Conservation (phyloP, 2,797 vertebrate genomes). For the Gambelia wislizenii region DNA sequence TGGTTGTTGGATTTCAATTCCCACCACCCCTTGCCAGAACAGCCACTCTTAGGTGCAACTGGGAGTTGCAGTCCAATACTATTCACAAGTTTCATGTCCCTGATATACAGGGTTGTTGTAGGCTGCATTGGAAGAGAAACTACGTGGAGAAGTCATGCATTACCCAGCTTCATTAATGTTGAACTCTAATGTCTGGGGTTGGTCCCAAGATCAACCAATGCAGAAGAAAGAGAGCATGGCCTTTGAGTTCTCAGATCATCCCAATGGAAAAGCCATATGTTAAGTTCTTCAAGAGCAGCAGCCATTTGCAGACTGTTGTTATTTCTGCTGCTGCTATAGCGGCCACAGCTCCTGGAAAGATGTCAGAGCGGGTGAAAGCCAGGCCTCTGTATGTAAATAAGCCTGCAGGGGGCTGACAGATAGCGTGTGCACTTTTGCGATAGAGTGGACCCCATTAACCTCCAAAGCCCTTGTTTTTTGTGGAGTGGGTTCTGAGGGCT, state of each 20-base stretch:
- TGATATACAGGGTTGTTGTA: not conserved
- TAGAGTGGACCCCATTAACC: not conserved
- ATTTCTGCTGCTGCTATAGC: not conserved
- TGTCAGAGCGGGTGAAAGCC: not conserved
- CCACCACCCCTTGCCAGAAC: too few species aligned
- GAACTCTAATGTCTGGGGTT: too few species aligned
- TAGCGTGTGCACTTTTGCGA: not conserved
- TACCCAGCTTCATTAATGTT: too few species aligned
- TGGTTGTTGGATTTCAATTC: too few species aligned
- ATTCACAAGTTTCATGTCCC: too few species aligned
- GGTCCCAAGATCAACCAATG: too few species aligned
- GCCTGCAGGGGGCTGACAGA: not conserved
- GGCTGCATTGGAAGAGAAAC: not conserved
- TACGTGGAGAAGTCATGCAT: too few species aligned
- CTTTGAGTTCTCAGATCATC: not conserved
- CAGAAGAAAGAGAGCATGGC: not conserved
- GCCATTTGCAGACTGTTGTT: too few species aligned
- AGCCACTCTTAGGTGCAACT: too few species aligned
- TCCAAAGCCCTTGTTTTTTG: not conserved
- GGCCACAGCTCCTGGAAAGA: not conserved
- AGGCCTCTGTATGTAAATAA: not conserved
- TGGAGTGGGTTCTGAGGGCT: not conserved
- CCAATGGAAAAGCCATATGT: not conserved
- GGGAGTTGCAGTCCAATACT: too few species aligned
- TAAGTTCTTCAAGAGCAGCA: not conserved